These are phyloP conservation scores for Mohoua ochrocephala DNA, from an alignment of 2,113 vertebrate species.

Conservation along the genomic window DNA sequence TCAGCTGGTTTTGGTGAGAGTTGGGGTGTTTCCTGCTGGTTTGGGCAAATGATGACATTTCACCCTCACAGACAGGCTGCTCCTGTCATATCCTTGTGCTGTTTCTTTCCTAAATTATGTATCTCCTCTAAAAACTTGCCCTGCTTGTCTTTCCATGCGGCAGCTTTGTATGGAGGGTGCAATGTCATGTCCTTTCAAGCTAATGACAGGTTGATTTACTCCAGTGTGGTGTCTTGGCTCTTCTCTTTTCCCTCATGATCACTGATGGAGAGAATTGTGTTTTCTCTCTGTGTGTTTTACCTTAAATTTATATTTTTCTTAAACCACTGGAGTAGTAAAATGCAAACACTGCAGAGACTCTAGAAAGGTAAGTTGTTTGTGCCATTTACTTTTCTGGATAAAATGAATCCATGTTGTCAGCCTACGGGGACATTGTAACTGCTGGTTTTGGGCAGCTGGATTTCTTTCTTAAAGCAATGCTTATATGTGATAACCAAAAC, in stretches of 20 bases:
- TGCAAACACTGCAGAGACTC: not conserved
- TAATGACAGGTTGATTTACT: not conserved
- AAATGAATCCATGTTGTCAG: constrained; percentile 10
- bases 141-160: not conserved
- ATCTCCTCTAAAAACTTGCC: not conserved
- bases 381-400: not conserved
- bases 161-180: not conserved
- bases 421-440: not conserved
- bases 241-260: not conserved
- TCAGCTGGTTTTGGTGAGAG: not conserved
- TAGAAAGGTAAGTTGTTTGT: constrained; percentile 25
- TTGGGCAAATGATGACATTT: not conserved
- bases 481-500: not conserved
- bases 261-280: not conserved
- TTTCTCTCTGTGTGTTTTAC: not conserved
- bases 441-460: not conserved
- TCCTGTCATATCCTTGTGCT: not conserved
- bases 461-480: not conserved
- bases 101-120: not conserved
- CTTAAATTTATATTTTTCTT: not conserved
- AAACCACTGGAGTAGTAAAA: not conserved
- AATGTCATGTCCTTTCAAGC: not conserved
- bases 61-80: not conserved
- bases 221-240: not conserved
- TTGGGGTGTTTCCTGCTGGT: not conserved